These are phyloP conservation scores for Suillia variegata DNA, from an alignment of 2,888 invertebrate genomes.

Conservation along the genomic window DNA sequence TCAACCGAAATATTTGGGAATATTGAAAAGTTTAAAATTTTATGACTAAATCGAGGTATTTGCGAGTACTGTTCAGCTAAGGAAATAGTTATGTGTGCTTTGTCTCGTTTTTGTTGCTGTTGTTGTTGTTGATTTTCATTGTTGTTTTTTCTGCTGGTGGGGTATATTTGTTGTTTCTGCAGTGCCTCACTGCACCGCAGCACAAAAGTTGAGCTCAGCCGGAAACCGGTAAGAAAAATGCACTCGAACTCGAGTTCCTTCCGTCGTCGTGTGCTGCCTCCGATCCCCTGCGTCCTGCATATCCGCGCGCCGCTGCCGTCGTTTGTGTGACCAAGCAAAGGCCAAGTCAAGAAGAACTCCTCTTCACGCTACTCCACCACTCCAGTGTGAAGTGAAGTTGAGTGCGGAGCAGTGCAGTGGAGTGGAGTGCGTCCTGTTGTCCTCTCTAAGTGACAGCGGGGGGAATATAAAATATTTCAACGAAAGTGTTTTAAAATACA, in stretches of 20 bases:
- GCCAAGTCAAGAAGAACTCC: too few relatives aligned
- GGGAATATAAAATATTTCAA: conserved; percentile 1
- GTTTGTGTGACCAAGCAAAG: too few relatives aligned
- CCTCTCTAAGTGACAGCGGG: conserved; percentile 1
- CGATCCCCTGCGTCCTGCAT: too few relatives aligned
- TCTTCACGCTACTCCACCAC: neutral
- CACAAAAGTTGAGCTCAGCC: neutral
- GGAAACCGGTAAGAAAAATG: neutral
- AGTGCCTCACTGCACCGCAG: neutral
- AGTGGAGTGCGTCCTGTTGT: too few relatives aligned
- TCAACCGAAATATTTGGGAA: too few relatives aligned
- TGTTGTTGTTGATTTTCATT: too few relatives aligned
- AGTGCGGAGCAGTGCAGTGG: neutral
- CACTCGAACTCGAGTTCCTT: neutral
- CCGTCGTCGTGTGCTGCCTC: neutral
- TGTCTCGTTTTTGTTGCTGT: neutral
- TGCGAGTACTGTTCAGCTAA: neutral
- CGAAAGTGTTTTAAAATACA: conserved; percentile 53
- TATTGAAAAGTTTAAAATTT: too few relatives aligned
- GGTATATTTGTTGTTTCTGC: neutral
- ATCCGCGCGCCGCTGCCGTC: too few relatives aligned
- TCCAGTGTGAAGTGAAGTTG: neutral
- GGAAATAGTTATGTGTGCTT: too few relatives aligned
- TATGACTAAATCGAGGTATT: too few relatives aligned
- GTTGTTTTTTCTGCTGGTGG: too few relatives aligned